Percentiles rank a stretch among this genome's conserved stretches.
Conservation (phyloP, 2,797 vertebrate genomes). For the Pterois miles region DNA sequence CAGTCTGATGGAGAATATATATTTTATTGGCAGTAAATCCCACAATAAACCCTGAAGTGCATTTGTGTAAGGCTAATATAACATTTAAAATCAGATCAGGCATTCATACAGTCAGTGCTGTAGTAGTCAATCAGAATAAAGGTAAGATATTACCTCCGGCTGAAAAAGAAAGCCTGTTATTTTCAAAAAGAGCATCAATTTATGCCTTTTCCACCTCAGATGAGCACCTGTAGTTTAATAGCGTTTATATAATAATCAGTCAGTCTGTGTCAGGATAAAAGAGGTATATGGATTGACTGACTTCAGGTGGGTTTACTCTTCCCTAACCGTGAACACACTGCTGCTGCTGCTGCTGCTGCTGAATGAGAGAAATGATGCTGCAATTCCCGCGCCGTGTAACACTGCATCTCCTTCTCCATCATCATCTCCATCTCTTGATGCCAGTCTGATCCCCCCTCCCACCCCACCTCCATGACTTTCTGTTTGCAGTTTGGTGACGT, state of each 20-base stretch:
- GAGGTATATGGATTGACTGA: constrained; percentile 8
- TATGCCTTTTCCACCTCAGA: background rate
- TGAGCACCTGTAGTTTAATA: background rate
- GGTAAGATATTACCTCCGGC: constrained; percentile 2
- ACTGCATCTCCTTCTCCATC: constrained; percentile 74
- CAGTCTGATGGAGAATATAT: background rate
- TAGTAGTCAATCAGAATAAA: constrained; percentile 21
- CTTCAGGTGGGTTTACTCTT: constrained; percentile 19
- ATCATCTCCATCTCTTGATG: constrained; percentile 70
- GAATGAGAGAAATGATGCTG: constrained; percentile 56
- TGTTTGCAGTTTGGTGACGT: constrained; percentile 83
- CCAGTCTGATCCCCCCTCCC: constrained; percentile 47
- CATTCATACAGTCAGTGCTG: background rate
- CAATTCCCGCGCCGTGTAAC: constrained; percentile 61
- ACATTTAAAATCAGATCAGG: constrained; percentile 20
- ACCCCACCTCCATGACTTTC: constrained; percentile 62
- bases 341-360: constrained; percentile 30
- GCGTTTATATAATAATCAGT: background rate
- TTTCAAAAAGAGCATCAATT: background rate
- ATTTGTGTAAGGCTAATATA: constrained; percentile 20
- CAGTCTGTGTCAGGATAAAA: background rate
- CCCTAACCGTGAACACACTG: background rate
- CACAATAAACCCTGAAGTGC: constrained; percentile 24
- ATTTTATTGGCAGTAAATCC: constrained; percentile 35
- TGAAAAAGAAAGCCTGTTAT: constrained; percentile 1